Evolutionary conservation across 1,140 invertebrate species (phyloP).

Genomic region (Scaptomyza graminum): DNA sequence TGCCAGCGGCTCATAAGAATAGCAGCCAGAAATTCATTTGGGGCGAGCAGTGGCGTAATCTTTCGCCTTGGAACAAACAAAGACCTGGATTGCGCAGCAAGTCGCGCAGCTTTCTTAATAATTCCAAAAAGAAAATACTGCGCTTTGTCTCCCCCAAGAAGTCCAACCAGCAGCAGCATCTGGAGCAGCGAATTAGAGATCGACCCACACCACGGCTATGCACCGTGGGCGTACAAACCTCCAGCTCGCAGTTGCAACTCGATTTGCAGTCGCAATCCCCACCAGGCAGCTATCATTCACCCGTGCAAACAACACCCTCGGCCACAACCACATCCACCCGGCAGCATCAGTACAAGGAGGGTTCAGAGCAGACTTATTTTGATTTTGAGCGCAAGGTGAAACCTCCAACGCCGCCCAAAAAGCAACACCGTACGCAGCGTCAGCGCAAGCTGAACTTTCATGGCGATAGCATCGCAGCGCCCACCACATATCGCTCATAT

Average conservation of each 20-base stretch:
- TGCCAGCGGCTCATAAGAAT: constrained; percentile 15
- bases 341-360: constrained; percentile 45
- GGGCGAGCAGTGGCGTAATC: constrained; percentile 68
- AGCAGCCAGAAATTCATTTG: constrained; percentile 73
- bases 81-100: constrained; percentile 42
- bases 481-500: constrained; percentile 71
- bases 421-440: constrained; percentile 52
- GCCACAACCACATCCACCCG: constrained; percentile 43
- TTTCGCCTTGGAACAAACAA: constrained; percentile 70
- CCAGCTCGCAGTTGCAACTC: constrained; percentile 43
- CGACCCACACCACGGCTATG: constrained; percentile 36
- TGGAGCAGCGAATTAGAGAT: background rate
- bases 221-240: constrained; percentile 74
- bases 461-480: constrained; percentile 4
- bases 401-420: constrained; percentile 64
- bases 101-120: constrained; percentile 69
- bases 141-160: constrained; percentile 79
- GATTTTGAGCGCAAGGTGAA: constrained; percentile 74
- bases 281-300: constrained; percentile 78
- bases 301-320: constrained; percentile 65
- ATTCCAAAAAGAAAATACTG: constrained; percentile 77
- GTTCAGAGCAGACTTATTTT: constrained; percentile 48
- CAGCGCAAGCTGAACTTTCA: constrained; percentile 72
- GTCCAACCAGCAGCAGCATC: constrained; percentile 35
- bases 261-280: constrained; percentile 68